phyloP scores from a whole-genome alignment of 2,797 vertebrate species.

The Siniperca scherzeri region DNA sequence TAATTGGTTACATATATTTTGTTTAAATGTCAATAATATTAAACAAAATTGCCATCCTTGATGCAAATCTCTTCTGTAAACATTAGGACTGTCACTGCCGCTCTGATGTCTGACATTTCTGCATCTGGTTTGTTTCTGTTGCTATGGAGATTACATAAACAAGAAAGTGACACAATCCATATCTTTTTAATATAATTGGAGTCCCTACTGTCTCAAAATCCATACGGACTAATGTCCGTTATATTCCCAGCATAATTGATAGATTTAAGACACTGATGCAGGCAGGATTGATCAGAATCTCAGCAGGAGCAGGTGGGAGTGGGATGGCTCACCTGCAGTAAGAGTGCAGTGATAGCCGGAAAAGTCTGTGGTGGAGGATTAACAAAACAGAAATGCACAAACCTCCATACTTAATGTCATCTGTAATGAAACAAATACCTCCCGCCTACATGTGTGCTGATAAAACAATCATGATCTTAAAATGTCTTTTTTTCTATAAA shows the following conservation, averaged over 20 bases:
- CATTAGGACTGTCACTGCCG: not conserved
- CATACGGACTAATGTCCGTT: conserved; percentile 1
- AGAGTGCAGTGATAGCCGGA: not conserved
- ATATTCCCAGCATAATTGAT: conserved; percentile 4
- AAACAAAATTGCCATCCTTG: not conserved
- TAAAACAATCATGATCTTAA: not conserved
- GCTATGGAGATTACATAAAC: conserved; percentile 31
- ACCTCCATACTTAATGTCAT: not conserved
- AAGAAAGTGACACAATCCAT: conserved; percentile 1
- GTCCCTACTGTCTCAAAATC: not conserved
- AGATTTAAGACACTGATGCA: conserved; percentile 1
- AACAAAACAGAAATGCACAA: not conserved
- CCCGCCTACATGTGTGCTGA: not conserved
- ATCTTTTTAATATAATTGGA: not conserved
- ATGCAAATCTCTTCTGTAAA: conserved; percentile 19
- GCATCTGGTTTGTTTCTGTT: conserved; percentile 27
- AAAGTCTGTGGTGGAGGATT: not conserved
- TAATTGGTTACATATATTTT: not conserved
- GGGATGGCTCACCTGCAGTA: not conserved
- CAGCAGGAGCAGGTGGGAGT: conserved; percentile 24
- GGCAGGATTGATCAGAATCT: conserved; percentile 12
- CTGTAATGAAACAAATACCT: not conserved
- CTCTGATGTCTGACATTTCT: conserved; percentile 23
- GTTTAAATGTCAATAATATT: conserved; percentile 16
- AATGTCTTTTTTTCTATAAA: not conserved